Percentiles rank a stretch among this genome's conserved stretches.
Evolutionary conservation across 92 coral and sea anemone species (phyloP).

Genomic region (Epizoanthus illoricatus): DNA sequence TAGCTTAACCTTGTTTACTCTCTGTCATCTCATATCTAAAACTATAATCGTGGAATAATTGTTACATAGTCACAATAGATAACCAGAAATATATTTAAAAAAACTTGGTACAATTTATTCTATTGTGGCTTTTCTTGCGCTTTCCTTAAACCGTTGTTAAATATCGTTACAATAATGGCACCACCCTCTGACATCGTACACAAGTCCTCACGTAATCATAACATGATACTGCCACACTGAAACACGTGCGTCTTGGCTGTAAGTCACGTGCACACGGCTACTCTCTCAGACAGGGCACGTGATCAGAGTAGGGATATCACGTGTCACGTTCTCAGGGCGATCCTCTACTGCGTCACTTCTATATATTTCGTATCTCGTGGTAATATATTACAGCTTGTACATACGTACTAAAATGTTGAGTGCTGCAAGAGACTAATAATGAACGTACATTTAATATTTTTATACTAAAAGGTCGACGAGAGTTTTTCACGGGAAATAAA

Average conservation of each 20-base stretch:
- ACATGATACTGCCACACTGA: background rate
- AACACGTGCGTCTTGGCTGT: background rate
- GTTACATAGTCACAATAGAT: no score
- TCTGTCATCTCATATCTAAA: no score
- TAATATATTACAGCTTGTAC: constrained; percentile 25
- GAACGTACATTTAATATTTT: no score
- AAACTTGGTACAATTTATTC: no score
- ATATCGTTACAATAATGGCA: no score
- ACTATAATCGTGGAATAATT: no score
- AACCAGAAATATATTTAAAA: no score
- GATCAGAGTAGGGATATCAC: background rate
- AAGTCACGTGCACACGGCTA: background rate
- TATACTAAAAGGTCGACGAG: background rate
- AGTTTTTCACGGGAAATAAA: background rate
- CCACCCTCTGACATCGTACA: no score
- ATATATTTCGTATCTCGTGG: background rate
- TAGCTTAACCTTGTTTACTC: no score
- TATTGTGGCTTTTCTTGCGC: no score
- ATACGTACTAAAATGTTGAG: background rate
- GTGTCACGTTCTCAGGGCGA: background rate
- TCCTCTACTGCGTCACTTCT: background rate
- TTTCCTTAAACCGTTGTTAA: no score
- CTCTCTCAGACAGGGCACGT: background rate
- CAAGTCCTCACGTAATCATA: background rate
- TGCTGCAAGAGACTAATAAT: constrained; percentile 9